phyloP scores from a whole-genome alignment of 2,797 vertebrate species.

The Alfaro cultratus region DNA sequence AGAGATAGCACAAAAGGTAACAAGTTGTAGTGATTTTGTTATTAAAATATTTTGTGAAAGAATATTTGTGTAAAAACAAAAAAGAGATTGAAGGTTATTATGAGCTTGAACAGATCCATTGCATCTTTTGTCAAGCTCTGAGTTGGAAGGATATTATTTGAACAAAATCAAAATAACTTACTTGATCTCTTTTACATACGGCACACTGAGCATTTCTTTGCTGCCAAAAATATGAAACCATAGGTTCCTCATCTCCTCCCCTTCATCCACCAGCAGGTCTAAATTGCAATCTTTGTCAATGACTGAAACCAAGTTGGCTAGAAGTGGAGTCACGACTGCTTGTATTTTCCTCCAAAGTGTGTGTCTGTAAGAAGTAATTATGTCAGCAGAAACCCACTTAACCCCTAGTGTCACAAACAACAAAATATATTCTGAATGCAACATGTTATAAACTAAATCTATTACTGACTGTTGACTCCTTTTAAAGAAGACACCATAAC shows the following conservation, averaged over 20 bases:
- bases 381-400: not conserved
- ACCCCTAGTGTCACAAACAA: rapidly evolving
- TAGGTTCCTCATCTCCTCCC: constrained; percentile 24
- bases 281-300: constrained; percentile 84
- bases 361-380: constrained; percentile 34
- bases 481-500: not conserved
- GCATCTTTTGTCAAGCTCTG: not conserved
- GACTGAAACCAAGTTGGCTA: constrained; percentile 80
- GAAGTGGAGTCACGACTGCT: constrained; percentile 75
- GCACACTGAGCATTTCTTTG: constrained; percentile 45
- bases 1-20: not conserved
- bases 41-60: not conserved
- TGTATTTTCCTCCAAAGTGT: constrained; percentile 54
- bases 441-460: not conserved
- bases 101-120: not conserved
- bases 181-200: constrained; percentile 31
- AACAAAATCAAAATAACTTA: constrained; percentile 22
- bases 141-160: not conserved
- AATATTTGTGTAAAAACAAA: not conserved
- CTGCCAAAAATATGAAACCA: constrained; percentile 50
- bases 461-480: not conserved
- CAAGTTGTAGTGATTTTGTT: not conserved
- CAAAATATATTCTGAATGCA: not conserved
- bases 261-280: constrained; percentile 51
- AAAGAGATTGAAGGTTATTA: not conserved